Evolutionary conservation across 2,797 vertebrate genomes (phyloP), one percentile per base, ranked within the genome.

Genomic region (Moxostoma hubbsi): DNA sequence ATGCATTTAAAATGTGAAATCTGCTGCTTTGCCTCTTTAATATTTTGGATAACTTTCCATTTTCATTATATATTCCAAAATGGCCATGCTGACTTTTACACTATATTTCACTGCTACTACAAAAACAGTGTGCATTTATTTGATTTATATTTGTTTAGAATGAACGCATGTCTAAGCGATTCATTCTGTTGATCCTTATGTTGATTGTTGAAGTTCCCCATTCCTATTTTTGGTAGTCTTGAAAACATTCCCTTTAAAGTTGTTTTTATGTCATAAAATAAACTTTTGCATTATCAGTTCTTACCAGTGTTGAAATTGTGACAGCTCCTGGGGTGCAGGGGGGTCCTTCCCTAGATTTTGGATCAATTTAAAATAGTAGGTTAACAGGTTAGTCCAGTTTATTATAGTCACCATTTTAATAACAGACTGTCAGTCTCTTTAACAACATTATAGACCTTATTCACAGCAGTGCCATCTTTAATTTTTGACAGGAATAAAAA

Each of bases 181-280:
- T 50, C 6, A 70, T 12, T 65, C 24, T 43, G 16, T 12, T 61
- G 58, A 77, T 70, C 49, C 46, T 36, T 43, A n/a, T 10, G 18
- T 53, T 63, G 9, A 69, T 68, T 47, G 9, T 80, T 50, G 54
- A 16, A 43, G n/a, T 76, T 75, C 24, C 1, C 46, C 55, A 53
- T 57, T 62, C 64, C 12, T 24, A 47, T 62, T 24, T 61, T 63
- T 70, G 62, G 70, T 74, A 81, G 77, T 47, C 11, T 49, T 63
- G 55, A 47, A 62, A 18, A 47, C 84, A 86, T 92, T 90, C 83
- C 77, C 85, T 50, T 61, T 89, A 81, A 90, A 77, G 86, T 89
- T 50, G 81, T 89, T 91, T 91, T 66, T 89, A 88, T 84, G 86
- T 45, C 84, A 86, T 82, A 72, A 62, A 92, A 92, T 92, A 90